Evolutionary conservation across 2,113 vertebrate species (phyloP).

Genomic region (Dermatemys mawii): DNA sequence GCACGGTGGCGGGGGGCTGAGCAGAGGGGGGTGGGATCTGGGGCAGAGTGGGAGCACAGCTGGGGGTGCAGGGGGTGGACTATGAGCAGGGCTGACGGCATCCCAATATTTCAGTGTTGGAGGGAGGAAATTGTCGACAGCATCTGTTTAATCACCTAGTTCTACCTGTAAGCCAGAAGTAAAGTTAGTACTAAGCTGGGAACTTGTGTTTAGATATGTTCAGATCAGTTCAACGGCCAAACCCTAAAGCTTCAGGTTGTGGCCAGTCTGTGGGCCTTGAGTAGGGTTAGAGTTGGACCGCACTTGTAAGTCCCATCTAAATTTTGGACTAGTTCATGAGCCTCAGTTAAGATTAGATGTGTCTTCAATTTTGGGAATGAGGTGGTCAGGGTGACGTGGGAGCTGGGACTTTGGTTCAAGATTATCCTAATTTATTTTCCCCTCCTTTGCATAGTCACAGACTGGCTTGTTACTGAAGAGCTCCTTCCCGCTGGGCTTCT

Average conservation of each 20-base stretch:
- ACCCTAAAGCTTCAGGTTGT: background rate
- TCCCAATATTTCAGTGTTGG: background rate
- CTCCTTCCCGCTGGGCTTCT: background rate
- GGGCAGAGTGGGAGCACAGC: no score
- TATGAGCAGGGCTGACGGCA: no score
- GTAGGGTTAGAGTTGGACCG: background rate
- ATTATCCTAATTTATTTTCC: background rate
- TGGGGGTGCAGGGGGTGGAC: no score
- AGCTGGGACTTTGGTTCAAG: background rate
- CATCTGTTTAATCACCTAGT: background rate
- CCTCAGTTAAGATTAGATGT: background rate
- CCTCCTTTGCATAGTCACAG: background rate
- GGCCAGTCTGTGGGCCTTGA: background rate
- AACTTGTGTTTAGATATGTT: background rate
- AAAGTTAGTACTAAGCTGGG: background rate
- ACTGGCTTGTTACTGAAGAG: conserved; percentile 4
- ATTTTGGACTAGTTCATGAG: background rate
- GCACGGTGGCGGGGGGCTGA: no score
- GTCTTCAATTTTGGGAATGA: background rate
- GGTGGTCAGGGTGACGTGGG: background rate
- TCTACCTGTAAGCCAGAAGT: background rate
- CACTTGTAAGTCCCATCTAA: background rate
- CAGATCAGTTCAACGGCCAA: background rate
- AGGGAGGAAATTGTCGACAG: background rate
- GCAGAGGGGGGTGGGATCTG: no score